These are phyloP conservation scores for Pitta sordida DNA, from an alignment of 2,113 vertebrate species.

Conservation along the genomic window DNA sequence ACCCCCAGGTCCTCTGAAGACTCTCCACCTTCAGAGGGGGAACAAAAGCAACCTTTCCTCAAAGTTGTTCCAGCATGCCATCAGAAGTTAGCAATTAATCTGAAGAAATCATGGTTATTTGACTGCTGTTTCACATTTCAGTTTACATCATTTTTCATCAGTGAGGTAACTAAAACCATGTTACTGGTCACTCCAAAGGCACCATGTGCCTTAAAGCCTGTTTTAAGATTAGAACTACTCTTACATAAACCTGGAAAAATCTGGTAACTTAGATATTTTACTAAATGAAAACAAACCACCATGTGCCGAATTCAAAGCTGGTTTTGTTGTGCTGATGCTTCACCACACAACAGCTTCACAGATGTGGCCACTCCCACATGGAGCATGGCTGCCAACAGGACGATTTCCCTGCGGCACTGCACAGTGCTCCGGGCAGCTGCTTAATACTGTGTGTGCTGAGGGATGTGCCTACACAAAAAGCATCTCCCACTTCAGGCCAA, in stretches of 20 bases:
- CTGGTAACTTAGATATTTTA: not conserved
- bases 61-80: not conserved
- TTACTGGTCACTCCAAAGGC: not conserved
- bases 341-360: not conserved
- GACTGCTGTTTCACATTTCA: not conserved
- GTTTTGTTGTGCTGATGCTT: not conserved
- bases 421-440: not conserved
- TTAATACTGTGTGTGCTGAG: not conserved
- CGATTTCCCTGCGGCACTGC: accelerated
- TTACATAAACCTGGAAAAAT: not conserved
- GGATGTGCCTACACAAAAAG: not conserved
- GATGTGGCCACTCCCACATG: not conserved
- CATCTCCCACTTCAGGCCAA: not conserved
- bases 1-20: not conserved
- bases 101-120: not conserved
- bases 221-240: not conserved
- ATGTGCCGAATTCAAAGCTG: not conserved
- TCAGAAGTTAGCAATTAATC: not conserved
- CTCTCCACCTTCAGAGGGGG: not conserved
- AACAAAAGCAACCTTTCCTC: not conserved
- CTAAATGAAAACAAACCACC: not conserved
- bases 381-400: accelerated
- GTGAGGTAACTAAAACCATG: not conserved
- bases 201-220: not conserved
- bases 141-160: not conserved